phyloP scores from a whole-genome alignment of 2,888 invertebrate genomes.

The Liposcelis brunnea region DNA sequence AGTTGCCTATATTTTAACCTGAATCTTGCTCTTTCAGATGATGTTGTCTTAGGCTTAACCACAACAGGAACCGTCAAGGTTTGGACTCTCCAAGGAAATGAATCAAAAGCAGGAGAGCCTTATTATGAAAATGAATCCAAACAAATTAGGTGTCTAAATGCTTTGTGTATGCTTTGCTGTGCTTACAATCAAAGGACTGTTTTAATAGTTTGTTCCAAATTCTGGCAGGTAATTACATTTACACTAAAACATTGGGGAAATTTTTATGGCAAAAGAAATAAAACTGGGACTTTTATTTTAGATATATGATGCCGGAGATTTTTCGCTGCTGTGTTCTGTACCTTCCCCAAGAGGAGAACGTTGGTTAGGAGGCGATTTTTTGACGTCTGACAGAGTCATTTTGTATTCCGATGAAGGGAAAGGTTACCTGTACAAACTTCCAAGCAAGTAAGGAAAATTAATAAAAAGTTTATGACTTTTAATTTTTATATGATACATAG shows the following conservation, averaged over 20 bases:
- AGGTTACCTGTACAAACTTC: conserved; percentile 87
- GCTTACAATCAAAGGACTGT: conserved; percentile 92
- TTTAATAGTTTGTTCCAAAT: conserved; percentile 88
- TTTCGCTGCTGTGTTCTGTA: conserved; percentile 85
- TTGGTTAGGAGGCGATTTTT: conserved; percentile 92
- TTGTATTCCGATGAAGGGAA: conserved; percentile 94
- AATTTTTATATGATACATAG: conserved; percentile 3
- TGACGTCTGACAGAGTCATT: conserved; percentile 78
- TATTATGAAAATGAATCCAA: conserved; percentile 95
- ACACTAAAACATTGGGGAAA: background rate
- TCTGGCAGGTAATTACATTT: conserved; percentile 64
- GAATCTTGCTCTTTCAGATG: conserved; percentile 55
- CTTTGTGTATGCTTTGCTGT: conserved; percentile 83
- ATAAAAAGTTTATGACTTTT: conserved; percentile 7
- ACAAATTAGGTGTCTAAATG: conserved; percentile 85
- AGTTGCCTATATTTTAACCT: background rate
- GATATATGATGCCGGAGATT: conserved; percentile 76
- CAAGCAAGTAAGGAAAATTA: conserved; percentile 63
- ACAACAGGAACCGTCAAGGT: conserved; percentile 95
- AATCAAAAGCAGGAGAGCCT: conserved; percentile 70
- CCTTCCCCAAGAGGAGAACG: conserved; percentile 75
- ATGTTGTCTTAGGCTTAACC: conserved; percentile 86
- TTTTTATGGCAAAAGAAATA: conserved; percentile 9
- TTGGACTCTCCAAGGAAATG: conserved; percentile 83
- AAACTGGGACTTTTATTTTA: conserved; percentile 22